A percentile compares a stretch with the other conserved stretches of the same genome.
phyloP scores from a whole-genome alignment of 2,113 vertebrate genomes.

The Dolichallabes microphthalmus region DNA sequence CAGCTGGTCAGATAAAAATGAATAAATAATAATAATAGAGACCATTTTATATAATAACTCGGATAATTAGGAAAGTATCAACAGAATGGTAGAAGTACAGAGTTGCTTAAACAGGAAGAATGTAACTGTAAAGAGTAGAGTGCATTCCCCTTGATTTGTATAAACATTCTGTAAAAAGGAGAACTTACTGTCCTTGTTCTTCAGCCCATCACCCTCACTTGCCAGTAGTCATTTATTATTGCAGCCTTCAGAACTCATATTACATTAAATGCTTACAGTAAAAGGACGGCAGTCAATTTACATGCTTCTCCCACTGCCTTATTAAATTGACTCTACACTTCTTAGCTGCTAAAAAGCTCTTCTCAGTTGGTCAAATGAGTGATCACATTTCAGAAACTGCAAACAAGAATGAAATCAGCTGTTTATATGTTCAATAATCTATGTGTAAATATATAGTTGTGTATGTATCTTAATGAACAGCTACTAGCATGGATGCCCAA shows the following conservation, averaged over 20 bases:
- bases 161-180: background rate
- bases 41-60: background rate
- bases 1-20: background rate
- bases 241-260: background rate
- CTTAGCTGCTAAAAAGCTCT: background rate
- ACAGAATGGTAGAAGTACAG: background rate
- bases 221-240: slow-evolving; percentile 5
- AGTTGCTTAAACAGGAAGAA: slow-evolving; percentile 6
- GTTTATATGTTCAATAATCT: background rate
- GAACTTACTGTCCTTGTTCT: background rate
- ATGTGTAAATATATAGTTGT: background rate
- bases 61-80: background rate
- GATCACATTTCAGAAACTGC: background rate
- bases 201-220: background rate
- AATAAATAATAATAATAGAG: background rate
- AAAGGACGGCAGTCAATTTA: background rate
- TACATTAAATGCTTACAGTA: slow-evolving; percentile 18
- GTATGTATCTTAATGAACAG: background rate
- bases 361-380: background rate
- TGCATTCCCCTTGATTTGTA: background rate
- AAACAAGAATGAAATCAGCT: background rate
- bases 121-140: slow-evolving; percentile 20
- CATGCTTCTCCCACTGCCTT: background rate
- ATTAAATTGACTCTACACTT: slow-evolving; percentile 1
- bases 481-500: background rate